Percentiles rank a stretch among this genome's conserved stretches.
These are phyloP conservation scores for Tiaroga cobitis DNA, from an alignment of 2,797 vertebrate species.

Conservation along the genomic window DNA sequence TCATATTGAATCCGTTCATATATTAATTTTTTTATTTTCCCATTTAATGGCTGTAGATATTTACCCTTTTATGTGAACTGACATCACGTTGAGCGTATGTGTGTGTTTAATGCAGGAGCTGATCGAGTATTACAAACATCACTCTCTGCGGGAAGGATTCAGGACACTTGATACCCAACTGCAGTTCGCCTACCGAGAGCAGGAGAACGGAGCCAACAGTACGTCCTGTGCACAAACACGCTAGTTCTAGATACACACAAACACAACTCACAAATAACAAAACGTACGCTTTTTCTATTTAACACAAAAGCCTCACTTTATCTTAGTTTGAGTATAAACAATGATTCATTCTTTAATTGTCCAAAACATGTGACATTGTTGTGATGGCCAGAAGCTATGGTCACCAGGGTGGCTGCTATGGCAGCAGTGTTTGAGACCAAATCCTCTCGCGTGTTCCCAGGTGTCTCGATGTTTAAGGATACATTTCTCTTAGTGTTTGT, in stretches of 20 bases:
- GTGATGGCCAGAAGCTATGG: background rate
- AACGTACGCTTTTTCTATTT: background rate
- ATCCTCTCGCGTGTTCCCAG: background rate
- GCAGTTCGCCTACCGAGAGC: slow-evolving; percentile 89
- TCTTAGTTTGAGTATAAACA: background rate
- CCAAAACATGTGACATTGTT: slow-evolving; percentile 27
- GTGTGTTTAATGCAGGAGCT: slow-evolving; percentile 82
- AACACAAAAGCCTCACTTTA: background rate
- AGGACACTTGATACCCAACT: slow-evolving; percentile 94
- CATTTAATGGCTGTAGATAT: slow-evolving; percentile 35
- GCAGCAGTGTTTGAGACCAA: slow-evolving; percentile 18
- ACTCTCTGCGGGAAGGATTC: slow-evolving; percentile 96
- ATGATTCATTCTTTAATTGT: background rate
- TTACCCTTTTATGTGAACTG: slow-evolving; percentile 7
- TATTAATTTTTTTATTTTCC: slow-evolving; percentile 45
- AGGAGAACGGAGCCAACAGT: slow-evolving; percentile 88
- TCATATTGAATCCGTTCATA: slow-evolving; percentile 48
- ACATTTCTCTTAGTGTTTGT: background rate
- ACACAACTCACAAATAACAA: background rate
- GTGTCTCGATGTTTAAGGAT: background rate
- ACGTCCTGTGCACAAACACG: slow-evolving; percentile 69
- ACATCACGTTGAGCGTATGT: slow-evolving; percentile 36
- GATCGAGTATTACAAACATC: slow-evolving; percentile 94
- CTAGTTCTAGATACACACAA: background rate
- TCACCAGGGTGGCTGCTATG: slow-evolving; percentile 29